These are phyloP conservation scores for Hemicordylus capensis DNA, from an alignment of 2,113 vertebrate species.

Conservation along the genomic window DNA sequence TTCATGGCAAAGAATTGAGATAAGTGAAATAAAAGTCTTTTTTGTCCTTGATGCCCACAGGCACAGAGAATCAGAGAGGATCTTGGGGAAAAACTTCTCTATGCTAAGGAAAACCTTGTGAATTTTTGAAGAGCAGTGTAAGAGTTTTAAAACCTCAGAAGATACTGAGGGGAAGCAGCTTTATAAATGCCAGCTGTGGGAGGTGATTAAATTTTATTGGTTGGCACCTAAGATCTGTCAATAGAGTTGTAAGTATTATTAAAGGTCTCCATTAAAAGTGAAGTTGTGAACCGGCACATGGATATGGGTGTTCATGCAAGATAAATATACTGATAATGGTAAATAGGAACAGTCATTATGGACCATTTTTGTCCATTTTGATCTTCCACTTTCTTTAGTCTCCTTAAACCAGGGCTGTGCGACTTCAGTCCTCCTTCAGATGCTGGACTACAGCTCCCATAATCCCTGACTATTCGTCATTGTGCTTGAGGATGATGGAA, in stretches of 20 bases:
- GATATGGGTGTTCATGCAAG: not conserved
- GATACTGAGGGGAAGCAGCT: not conserved
- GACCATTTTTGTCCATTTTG: not conserved
- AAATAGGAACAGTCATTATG: not conserved
- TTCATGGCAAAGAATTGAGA: too few species aligned
- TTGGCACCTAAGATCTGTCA: not conserved
- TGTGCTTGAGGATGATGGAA: too few species aligned
- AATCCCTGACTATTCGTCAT: too few species aligned
- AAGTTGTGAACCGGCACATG: not conserved
- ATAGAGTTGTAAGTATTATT: not conserved
- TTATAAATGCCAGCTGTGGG: not conserved
- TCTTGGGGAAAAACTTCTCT: not conserved
- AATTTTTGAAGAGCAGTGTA: not conserved
- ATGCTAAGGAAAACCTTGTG: not conserved
- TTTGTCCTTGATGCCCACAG: not conserved
- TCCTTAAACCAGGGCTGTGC: too few species aligned
- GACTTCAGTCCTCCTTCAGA: too few species aligned
- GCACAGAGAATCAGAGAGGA: not conserved
- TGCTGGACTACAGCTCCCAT: too few species aligned
- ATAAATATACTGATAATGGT: not conserved
- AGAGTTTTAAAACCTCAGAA: not conserved
- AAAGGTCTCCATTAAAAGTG: not conserved
- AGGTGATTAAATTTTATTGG: not conserved
- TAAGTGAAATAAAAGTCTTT: not conserved
- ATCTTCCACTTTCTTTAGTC: not conserved